phyloP scores from a whole-genome alignment of 2,797 vertebrate genomes.

The Hapalemur alaotrensis region DNA sequence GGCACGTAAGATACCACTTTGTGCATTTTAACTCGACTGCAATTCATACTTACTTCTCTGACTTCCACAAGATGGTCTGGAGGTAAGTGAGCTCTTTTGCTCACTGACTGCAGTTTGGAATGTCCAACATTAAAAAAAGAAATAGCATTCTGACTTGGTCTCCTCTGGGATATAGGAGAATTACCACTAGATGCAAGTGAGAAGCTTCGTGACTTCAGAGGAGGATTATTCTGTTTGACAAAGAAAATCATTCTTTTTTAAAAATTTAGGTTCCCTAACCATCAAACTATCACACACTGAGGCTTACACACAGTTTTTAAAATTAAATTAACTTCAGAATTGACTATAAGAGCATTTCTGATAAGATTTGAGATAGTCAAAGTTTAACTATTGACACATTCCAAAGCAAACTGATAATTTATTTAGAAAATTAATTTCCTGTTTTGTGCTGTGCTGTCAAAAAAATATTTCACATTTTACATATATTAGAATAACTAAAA shows the following conservation, averaged over 20 bases:
- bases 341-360: neutral
- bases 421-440: conserved; percentile 45
- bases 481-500: conserved; percentile 32
- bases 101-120: conserved; percentile 90
- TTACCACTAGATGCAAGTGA: conserved; percentile 94
- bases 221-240: conserved; percentile 93
- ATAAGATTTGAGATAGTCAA: conserved; percentile 32
- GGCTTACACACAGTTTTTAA: conserved; percentile 1
- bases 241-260: conserved; percentile 71
- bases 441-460: neutral
- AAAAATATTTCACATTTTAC: neutral
- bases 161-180: conserved; percentile 93
- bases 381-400: conserved; percentile 18
- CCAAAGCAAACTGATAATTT: neutral
- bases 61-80: conserved; percentile 97
- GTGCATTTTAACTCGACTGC: conserved; percentile 22
- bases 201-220: conserved; percentile 96
- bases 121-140: conserved; percentile 92
- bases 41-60: conserved; percentile 91
- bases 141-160: conserved; percentile 92
- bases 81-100: conserved; percentile 89
- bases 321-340: conserved; percentile 46
- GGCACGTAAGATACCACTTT: neutral
- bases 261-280: neutral
- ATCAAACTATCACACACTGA: neutral